Base-by-base conservation (phyloP, 1,140 invertebrate genomes). In the Penaeus vannamei region DNA sequence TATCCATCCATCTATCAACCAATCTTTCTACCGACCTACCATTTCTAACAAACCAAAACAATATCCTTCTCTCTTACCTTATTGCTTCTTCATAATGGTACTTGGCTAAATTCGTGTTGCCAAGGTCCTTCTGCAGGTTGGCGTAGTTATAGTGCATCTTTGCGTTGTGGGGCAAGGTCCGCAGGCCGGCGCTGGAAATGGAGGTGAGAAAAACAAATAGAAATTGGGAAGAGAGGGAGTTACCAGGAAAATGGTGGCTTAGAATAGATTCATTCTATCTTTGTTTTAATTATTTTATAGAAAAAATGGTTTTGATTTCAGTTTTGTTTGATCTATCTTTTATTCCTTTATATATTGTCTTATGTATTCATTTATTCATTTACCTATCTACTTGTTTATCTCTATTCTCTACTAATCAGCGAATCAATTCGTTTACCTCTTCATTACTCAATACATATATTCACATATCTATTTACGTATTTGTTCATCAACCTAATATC, bases 101-200 rank as follows among this genome's bases (percentile, higher is more conserved):
- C 64, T 96, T 95, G 5, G 97, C 97, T 82, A 95, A 93, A 77
- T 96, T 95, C 79, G 94, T 94, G 91, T 95, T 94, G 17, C 93
- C 94, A 22, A 95, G 94, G 92, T 98, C 97, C 92, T 96, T 95
- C 83, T 97, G 94, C 92, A 97, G 96, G 94, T 98, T 98, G 32
- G 96, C 97, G 93, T 96, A 97, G 93, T 98, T 98, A 94, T 97
- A 98, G 93, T 98, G 97, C 93, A 97, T 95, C 93, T 98, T 98
- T 42, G 97, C 97, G 92, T 98, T 98, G 92, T 96, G 95, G 0
- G 97, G 97, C 32, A 97, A 92, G 5, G 96, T 95, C 90, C 95
- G 94, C 59, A 98, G 92, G 26, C 97, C 97, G 19, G 97, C 95
- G 92, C 97, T 98, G 94, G 80, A 85, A 36, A 22, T 0, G 22